Percentiles rank a stretch among this genome's conserved stretches.
Evolutionary conservation across 2,797 vertebrate species (phyloP).

Genomic region (Notolabrus celidotus): DNA sequence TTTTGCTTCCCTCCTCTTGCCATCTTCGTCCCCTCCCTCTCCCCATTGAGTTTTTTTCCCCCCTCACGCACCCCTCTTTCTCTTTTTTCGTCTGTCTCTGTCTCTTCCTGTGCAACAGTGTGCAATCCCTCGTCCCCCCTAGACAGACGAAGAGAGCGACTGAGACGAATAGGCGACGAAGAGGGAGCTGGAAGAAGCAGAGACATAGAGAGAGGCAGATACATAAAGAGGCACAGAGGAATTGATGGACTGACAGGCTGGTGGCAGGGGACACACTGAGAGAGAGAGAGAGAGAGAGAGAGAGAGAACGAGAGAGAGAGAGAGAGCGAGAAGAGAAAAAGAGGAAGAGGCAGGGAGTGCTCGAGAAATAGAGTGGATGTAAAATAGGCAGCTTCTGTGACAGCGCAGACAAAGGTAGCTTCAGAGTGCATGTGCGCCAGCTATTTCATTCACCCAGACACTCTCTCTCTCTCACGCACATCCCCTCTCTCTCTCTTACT

Average conservation of each 20-base stretch:
- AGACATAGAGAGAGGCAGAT: slow-evolving; percentile 65
- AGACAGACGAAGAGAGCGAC: slow-evolving; percentile 70
- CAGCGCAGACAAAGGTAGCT: slow-evolving; percentile 77
- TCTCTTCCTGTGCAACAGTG: slow-evolving; percentile 74
- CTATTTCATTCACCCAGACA: slow-evolving; percentile 69
- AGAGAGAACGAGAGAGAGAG: slow-evolving; percentile 15
- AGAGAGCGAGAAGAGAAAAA: slow-evolving; percentile 13
- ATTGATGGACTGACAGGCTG: slow-evolving; percentile 78
- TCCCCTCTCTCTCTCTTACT: slow-evolving; percentile 24
- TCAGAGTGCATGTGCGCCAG: slow-evolving; percentile 64
- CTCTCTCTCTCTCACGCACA: slow-evolving; percentile 17
- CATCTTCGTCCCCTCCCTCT: no score
- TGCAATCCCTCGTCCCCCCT: slow-evolving; percentile 65
- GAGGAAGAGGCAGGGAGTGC: slow-evolving; percentile 30
- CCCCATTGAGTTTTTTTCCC: slow-evolving; percentile 26
- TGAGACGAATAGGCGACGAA: slow-evolving; percentile 54
- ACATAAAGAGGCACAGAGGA: slow-evolving; percentile 71
- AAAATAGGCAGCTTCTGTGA: slow-evolving; percentile 73
- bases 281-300: slow-evolving; percentile 41
- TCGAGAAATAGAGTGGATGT: slow-evolving; percentile 56
- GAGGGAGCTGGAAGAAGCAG: slow-evolving; percentile 43
- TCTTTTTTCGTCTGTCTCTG: slow-evolving; percentile 21
- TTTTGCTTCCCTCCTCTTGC: background rate
- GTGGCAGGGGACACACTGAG: slow-evolving; percentile 45
- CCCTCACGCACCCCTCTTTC: slow-evolving; percentile 5